phyloP scores from a whole-genome alignment of 2,113 vertebrate genomes.

The Amia ocellicauda region DNA sequence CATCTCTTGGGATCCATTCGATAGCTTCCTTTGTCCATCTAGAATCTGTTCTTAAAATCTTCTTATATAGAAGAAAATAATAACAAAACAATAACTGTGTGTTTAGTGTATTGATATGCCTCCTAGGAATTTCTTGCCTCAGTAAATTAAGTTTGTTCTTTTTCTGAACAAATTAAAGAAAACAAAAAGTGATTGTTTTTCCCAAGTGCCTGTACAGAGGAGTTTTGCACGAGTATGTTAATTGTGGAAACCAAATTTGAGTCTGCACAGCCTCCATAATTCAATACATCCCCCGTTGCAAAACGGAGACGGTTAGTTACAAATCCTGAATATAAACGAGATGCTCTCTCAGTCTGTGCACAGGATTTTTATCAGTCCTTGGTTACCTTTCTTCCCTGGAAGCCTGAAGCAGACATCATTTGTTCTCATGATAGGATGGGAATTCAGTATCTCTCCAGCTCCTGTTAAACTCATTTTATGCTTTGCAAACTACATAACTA shows the following conservation, averaged over 20 bases:
- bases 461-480: not conserved
- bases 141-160: too few relatives aligned
- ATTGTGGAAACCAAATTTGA: not conserved
- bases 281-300: not conserved
- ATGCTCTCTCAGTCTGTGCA: not conserved
- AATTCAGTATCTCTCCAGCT: too few relatives aligned
- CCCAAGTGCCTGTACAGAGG: not conserved
- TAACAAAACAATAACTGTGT: too few relatives aligned
- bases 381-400: not conserved
- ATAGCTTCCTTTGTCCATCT: too few relatives aligned
- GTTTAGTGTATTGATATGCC: too few relatives aligned
- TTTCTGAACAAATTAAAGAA: not conserved
- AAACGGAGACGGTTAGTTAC: slow-evolving; percentile 5
- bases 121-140: too few relatives aligned
- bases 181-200: not conserved
- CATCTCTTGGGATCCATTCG: too few relatives aligned
- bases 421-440: too few relatives aligned
- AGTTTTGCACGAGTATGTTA: not conserved
- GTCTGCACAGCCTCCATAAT: not conserved
- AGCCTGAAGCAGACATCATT: not conserved
- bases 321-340: slow-evolving; percentile 14
- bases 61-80: too few relatives aligned
- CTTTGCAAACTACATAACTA: not conserved
- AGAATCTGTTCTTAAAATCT: too few relatives aligned
- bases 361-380: not conserved